Evolutionary conservation across 2,797 vertebrate genomes (phyloP).

Genomic region (Aulostomus chinensis): DNA sequence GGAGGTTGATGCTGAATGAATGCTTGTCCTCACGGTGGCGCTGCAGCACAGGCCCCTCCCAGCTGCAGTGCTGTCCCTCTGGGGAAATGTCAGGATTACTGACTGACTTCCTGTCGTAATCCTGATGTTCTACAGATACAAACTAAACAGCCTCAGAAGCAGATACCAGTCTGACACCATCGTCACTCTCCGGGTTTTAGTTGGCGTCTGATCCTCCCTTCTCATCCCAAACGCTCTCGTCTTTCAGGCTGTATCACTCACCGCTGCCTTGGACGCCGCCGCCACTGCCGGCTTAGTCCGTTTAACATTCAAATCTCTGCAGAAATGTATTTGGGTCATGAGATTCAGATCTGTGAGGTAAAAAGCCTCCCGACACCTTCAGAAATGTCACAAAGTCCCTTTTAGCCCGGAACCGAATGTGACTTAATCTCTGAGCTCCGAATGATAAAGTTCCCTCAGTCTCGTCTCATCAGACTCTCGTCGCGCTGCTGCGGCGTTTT

Average conservation of each 20-base stretch:
- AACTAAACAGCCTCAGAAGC: no score
- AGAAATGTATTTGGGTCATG: constrained; percentile 43
- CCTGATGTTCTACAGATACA: no score
- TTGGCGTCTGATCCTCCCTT: constrained; percentile 10
- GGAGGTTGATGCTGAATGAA: no score
- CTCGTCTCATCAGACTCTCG: neutral
- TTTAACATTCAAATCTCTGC: constrained; percentile 33
- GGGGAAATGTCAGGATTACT: no score
- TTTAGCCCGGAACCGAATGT: constrained; percentile 7
- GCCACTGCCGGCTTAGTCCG: constrained; percentile 39
- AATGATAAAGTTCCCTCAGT: neutral
- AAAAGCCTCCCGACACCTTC: constrained; percentile 27
- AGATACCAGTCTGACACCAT: no score
- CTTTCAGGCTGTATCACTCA: constrained; percentile 3
- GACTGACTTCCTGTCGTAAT: no score
- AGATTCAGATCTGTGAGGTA: constrained; percentile 32
- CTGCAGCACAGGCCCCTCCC: no score
- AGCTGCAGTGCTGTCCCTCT: no score
- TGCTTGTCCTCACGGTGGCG: no score
- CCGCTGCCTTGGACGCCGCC: neutral
- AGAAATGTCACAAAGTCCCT: constrained; percentile 12
- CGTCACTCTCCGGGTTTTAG: no score
- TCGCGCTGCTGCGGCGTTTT: no score
- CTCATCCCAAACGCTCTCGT: neutral
- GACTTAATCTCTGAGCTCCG: constrained; percentile 20